Base-by-base conservation (phyloP, 2,113 vertebrate species). In the Pholis gunnellus region DNA sequence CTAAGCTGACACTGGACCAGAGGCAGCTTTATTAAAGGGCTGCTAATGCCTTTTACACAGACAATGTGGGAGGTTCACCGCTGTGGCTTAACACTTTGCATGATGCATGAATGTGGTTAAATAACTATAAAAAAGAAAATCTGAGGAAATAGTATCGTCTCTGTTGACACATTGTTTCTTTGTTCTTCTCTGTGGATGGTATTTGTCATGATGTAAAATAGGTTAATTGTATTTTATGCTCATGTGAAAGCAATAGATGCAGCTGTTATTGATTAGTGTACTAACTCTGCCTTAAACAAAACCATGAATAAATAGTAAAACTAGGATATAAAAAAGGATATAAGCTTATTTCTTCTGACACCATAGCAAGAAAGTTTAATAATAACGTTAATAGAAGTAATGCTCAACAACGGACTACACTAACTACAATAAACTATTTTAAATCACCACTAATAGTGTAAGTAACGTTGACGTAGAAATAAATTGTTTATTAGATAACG, bases 51-150 rank as follows among this genome's bases (percentile, higher is more conserved):
- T 70, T 25, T 29, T 34, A 5, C 54, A 20, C 57, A 46, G 75
- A 67, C 17, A 34, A 65, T 46, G 22, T 6, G 27, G 2, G 73
- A 70, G 80, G 48, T 52, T 78, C 57, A 40, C 56, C 20, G 5
- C 70, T 70, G 48, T 80, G 68, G 75, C 59, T 34, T 44, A 9
- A 18, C 6, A 78, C 42, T 40, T 64, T 65, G 48, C 46, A 76
- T 72, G 78, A 75, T 56, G 36, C 59, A 78, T 27, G 54, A 79
- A 78, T 69, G n/a, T 57, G 68, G 74, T 60, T 64, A 1, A 67
- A 82, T 22, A 11, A 4, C 27, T n/a, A 67, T 38, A 42, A 15
- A 67, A 67, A 56, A 63, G 9, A 8, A 6, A 27, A 29, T 9
- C 14, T 22, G 20, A 25, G 14, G 7, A 9, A 22, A 25, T 18